Percentiles rank a stretch among this genome's conserved stretches.
phyloP scores from a whole-genome alignment of 2,888 invertebrate species.

The Microplitis deprimator region DNA sequence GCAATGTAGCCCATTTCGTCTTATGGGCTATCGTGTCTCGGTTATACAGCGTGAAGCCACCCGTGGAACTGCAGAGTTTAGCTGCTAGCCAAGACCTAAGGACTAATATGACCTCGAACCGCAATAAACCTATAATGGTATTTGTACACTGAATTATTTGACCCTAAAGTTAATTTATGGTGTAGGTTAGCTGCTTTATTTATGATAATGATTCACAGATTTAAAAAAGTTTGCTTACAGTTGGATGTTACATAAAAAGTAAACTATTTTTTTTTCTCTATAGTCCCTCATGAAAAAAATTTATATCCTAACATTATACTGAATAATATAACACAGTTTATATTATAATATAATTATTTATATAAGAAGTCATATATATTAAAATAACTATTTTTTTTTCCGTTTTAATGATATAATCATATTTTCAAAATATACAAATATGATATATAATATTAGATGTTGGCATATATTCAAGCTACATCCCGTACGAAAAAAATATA shows the following conservation, averaged over 20 bases:
- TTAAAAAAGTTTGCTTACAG: conserved; percentile 33
- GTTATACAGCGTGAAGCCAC: neutral
- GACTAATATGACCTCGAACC: conserved; percentile 34
- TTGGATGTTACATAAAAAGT: conserved; percentile 11
- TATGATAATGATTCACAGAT: conserved; percentile 50
- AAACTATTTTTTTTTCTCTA: conserved; percentile 6
- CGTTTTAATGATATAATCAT: too few species aligned
- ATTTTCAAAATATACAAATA: too few species aligned
- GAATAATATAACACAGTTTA: too few species aligned
- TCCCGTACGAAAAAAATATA: too few species aligned
- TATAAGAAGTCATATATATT: too few species aligned
- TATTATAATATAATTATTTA: too few species aligned
- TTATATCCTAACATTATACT: too few species aligned
- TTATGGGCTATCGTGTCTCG: neutral
- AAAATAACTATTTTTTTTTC: too few species aligned
- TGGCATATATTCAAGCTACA: too few species aligned
- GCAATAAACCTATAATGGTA: conserved; percentile 69
- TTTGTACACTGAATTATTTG: conserved; percentile 67
- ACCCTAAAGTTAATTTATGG: conserved; percentile 65
- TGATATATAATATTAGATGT: too few species aligned
- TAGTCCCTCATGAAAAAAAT: too few species aligned
- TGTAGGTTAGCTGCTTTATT: conserved; percentile 52
- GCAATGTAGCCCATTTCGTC: conserved; percentile 14
- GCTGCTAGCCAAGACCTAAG: neutral
- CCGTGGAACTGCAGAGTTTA: neutral